These are phyloP conservation scores for Ennomos fuscantarius DNA, from an alignment of 2,888 invertebrate species.

Conservation along the genomic window DNA sequence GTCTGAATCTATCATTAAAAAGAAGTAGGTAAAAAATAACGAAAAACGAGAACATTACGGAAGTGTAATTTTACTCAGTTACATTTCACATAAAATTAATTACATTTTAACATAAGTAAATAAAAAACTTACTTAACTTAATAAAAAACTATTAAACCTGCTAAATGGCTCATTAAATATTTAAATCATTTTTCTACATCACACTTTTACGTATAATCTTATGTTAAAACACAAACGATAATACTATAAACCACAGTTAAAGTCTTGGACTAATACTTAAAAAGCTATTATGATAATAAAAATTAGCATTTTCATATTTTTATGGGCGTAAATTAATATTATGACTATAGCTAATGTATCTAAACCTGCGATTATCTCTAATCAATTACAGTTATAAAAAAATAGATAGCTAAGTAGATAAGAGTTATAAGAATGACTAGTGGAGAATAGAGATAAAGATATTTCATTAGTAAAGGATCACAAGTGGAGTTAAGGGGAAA, in stretches of 20 bases:
- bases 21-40: too few relatives aligned
- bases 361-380: slow-evolving; percentile 34
- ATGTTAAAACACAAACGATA: slow-evolving; percentile 24
- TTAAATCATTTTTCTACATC: slow-evolving; percentile 27
- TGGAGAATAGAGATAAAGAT: too few relatives aligned
- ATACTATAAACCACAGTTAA: slow-evolving; percentile 19
- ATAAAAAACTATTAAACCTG: slow-evolving; percentile 12
- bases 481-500: too few relatives aligned
- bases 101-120: slow-evolving; percentile 2
- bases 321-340: slow-evolving; percentile 32
- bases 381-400: slow-evolving; percentile 36
- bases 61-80: slow-evolving; percentile 10
- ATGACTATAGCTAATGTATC: slow-evolving; percentile 18
- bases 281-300: slow-evolving; percentile 37
- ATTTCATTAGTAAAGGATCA: too few relatives aligned
- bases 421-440: too few relatives aligned
- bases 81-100: slow-evolving; percentile 17
- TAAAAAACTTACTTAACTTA: too few relatives aligned
- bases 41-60: not conserved
- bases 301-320: slow-evolving; percentile 42
- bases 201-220: slow-evolving; percentile 30
- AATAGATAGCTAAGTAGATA: not conserved
- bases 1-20: too few relatives aligned
- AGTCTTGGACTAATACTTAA: slow-evolving; percentile 30
- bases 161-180: slow-evolving; percentile 26